Evolutionary conservation across 2,888 invertebrate species (phyloP), one percentile per base, ranked within the genome.

Genomic region (Crepidodera aurea): DNA sequence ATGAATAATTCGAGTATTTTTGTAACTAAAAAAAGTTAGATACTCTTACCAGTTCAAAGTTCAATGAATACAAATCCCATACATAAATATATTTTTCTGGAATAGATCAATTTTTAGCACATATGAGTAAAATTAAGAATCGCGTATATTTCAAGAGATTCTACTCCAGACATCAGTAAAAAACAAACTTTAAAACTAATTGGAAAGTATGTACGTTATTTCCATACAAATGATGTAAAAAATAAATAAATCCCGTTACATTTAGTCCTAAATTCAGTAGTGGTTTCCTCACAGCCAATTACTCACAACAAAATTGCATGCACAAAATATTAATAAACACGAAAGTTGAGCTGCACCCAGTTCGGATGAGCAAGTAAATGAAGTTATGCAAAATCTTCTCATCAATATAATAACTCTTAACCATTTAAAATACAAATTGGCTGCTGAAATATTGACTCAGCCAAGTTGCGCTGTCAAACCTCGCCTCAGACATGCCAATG

Each of bases 341-440:
- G 42, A 42, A 42, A 42, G 42, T 19, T 42, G 42, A 16, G 42
- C 42, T 42, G 42, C 42, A 13, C 42, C 42, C 42, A 18, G 16
- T 42, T 16, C 42, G 42, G 29, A 29, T 29, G 10, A 29, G 5
- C 8, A 29, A 29, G 29, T 29, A 29, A 10, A 29, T 29, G 29
- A 19, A 51, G 51, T 51, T 51, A 51, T 34, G 51, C 37, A 51
- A 51, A 51, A 34, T 51, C 51, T 51, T 37, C 18, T 51, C 51
- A 51, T 51, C 37, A 51, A 51, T 37, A 19, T 51, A 37, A 37
- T 37, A 51, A 19, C 37, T 19, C 19, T 15, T 6, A 51, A 51
- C 13, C 16, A 37, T 51, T 51, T 51, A 51, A 50, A 51, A 51
- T 51, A 51, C 37, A 51, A 51, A 51, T 51, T 51, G 51, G 37